Evolutionary conservation across 2,797 vertebrate genomes (phyloP).

Genomic region (Moxostoma hubbsi): DNA sequence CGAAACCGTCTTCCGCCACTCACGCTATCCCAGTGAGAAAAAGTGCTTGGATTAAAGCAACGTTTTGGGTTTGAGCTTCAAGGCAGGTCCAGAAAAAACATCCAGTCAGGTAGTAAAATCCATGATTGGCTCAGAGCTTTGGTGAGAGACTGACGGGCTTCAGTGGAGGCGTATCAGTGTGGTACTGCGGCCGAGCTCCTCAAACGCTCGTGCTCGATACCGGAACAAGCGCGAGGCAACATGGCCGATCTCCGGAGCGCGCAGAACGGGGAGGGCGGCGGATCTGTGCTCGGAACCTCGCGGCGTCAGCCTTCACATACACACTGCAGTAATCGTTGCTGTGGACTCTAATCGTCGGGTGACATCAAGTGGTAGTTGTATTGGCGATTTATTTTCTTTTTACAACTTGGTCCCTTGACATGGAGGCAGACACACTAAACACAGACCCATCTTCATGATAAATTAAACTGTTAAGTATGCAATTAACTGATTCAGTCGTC

Average conservation of each 20-base stretch:
- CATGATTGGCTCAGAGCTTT: conserved; percentile 65
- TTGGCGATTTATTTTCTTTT: neutral
- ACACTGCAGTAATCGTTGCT: conserved; percentile 35
- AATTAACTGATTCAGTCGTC: neutral
- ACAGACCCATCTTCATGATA: too few species aligned
- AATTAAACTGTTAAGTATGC: neutral
- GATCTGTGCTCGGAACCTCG: conserved; percentile 59
- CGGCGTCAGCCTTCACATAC: conserved; percentile 48
- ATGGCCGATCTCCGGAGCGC: conserved; percentile 81
- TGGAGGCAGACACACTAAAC: neutral
- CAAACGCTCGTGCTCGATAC: conserved; percentile 71
- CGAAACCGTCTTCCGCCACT: conserved; percentile 27
- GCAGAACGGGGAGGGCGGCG: conserved; percentile 59
- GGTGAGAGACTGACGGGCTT: conserved; percentile 63
- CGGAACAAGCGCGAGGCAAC: conserved; percentile 83
- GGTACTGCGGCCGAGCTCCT: conserved; percentile 72
- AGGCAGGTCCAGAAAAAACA: conserved; percentile 68
- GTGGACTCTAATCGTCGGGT: conserved; percentile 26
- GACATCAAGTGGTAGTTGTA: conserved; percentile 49
- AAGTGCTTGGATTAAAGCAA: conserved; percentile 22
- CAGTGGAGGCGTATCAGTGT: conserved; percentile 70
- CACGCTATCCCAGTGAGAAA: conserved; percentile 43
- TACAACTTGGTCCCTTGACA: too few species aligned
- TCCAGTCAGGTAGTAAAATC: conserved; percentile 75
- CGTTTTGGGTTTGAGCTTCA: conserved; percentile 8